Evolutionary conservation across 2,797 vertebrate species (phyloP).

Genomic region (Hyperoplus lanceolatus): DNA sequence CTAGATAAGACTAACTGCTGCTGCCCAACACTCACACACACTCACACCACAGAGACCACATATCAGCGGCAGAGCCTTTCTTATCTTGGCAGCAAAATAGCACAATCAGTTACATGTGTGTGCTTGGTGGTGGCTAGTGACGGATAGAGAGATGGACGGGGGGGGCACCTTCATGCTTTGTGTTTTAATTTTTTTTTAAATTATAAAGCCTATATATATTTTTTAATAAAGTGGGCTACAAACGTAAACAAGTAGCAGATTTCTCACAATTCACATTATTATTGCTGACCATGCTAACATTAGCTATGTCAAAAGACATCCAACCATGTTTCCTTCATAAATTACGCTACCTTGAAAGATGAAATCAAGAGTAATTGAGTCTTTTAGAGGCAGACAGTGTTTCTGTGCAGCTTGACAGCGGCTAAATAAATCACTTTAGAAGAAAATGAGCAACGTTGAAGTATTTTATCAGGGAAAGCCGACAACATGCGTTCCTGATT

Average conservation of each 20-base stretch:
- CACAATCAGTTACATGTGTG: conserved; percentile 38
- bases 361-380: background rate
- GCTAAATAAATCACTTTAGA: background rate
- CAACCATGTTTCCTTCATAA: background rate
- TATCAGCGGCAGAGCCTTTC: conserved; percentile 30
- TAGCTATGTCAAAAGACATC: background rate
- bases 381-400: too few species aligned
- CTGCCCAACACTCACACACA: conserved; percentile 55
- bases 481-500: conserved; percentile 28
- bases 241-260: background rate
- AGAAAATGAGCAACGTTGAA: background rate
- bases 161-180: conserved; percentile 5
- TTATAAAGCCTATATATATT: too few species aligned
- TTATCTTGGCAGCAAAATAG: conserved; percentile 37
- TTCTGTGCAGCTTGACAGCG: background rate
- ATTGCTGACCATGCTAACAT: conserved; percentile 29
- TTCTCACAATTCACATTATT: background rate
- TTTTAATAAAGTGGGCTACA: too few species aligned
- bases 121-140: conserved; percentile 9
- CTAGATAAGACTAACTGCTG: conserved; percentile 66
- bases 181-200: background rate
- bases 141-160: conserved; percentile 9
- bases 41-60: conserved; percentile 49
- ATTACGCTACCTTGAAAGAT: conserved; percentile 49
- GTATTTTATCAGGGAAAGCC: background rate